Conservation (phyloP, 2,113 vertebrate species). For the Petaurus breviceps region DNA sequence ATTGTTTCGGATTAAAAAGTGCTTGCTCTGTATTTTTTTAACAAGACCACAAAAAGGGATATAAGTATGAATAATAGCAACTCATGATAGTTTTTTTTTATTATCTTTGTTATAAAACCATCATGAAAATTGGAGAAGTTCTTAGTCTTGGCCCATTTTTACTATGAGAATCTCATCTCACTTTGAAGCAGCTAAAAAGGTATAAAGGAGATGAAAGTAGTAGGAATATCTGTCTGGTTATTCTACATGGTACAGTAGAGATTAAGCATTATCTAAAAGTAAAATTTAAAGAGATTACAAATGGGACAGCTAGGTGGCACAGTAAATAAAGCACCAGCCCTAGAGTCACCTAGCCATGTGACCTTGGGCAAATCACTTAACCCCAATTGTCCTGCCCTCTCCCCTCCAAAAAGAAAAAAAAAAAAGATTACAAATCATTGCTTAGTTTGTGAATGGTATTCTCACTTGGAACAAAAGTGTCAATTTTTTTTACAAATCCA, state of each 20-base stretch:
- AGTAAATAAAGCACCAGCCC: too few species aligned
- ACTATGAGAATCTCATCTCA: constrained; percentile 36
- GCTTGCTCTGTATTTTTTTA: not conserved
- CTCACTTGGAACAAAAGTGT: too few species aligned
- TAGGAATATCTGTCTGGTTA: not conserved
- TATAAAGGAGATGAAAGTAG: not conserved
- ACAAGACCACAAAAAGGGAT: not conserved
- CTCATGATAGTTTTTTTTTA: constrained; percentile 7
- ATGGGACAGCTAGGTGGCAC: not conserved
- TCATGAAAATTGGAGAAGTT: not conserved
- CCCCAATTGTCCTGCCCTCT: too few species aligned
- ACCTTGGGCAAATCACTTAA: too few species aligned
- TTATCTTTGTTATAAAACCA: not conserved
- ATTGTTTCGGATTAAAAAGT: constrained; percentile 1
- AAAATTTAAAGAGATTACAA: not conserved
- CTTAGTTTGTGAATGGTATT: constrained; percentile 1
- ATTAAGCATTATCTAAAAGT: constrained; percentile 20
- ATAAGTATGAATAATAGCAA: not conserved
- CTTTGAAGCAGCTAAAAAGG: not conserved
- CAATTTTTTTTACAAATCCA: too few species aligned
- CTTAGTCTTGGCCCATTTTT: not conserved
- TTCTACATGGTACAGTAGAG: not conserved
- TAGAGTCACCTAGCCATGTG: too few species aligned
- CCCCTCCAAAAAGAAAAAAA: too few species aligned
- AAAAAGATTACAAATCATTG: not conserved